Evolutionary conservation across 2,888 invertebrate genomes (phyloP), one percentile per base, ranked within the genome.

Genomic region (Diarsia brunnea): DNA sequence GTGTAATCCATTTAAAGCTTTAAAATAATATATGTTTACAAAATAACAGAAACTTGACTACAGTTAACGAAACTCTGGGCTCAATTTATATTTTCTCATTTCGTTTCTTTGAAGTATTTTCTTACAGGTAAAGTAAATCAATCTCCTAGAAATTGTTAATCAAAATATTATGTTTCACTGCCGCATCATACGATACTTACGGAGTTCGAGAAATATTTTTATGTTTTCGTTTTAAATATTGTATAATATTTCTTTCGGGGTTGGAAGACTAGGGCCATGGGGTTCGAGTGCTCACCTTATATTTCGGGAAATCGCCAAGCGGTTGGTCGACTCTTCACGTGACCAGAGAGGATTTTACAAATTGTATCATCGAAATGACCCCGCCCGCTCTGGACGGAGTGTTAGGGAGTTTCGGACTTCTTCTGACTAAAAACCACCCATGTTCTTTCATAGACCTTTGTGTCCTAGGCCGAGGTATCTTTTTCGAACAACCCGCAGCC

Each of bases 161-260:
- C 72, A 84, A 74, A 74, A 73, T 85, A 84, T 84, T 75, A 76
- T 65, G 47, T 84, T 84, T 51, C 76, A 1, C 14, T 45, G 51
- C 69, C 55, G 61, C 58, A 45, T 55, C 64, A 80, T 69, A 63
- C 63, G 67, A 82, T 83, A 78, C 67, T 63, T 53, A 38, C 7
- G 7, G n/a, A 69, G 24, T 69, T 49, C 8, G 12, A 16, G 11
- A 55, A 43, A 53, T 24, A 60, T 64, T 69, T 75, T 60, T 65
- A 67, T 49, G 45, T 51, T 79, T 76, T 84, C 27, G 66, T 69
- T 75, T 70, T 69, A 49, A 63, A 73, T 24, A 45, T 61, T 31
- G 49, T 69, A n/a, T n/a, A n/a, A n/a, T n/a, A n/a, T 73, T 80
- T 64, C 24, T 79, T 82, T 81, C 51, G 68, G 38, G 38, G 38